Percentiles rank a stretch among this genome's conserved stretches.
These are phyloP conservation scores for Aquatica leii DNA, from an alignment of 2,888 invertebrate genomes.

Conservation along the genomic window DNA sequence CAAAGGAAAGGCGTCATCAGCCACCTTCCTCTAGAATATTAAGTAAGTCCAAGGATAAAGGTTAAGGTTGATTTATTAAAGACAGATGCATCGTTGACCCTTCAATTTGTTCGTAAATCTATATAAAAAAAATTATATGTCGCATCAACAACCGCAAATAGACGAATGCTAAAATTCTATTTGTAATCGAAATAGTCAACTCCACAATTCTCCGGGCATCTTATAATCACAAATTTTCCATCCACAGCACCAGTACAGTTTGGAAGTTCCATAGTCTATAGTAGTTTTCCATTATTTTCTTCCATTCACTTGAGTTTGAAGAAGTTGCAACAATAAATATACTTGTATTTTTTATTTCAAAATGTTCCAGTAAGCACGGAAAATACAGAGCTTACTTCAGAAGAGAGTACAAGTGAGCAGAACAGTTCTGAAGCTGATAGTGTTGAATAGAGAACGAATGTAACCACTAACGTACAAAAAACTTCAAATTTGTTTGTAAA, in stretches of 20 bases:
- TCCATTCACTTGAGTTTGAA: constrained; percentile 5
- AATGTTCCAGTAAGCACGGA: neutral
- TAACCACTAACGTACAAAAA: neutral
- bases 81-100: neutral
- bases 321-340: neutral
- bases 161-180: neutral
- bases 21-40: neutral
- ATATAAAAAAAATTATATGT: constrained; percentile 1
- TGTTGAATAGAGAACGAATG: neutral
- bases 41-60: neutral
- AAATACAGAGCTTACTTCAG: neutral
- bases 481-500: neutral
- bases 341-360: neutral
- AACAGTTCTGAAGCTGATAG: neutral
- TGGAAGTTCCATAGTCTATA: neutral
- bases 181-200: constrained; percentile 9
- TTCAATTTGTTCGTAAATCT: neutral
- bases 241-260: neutral
- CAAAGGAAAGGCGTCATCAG: neutral
- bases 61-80: neutral
- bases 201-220: constrained; percentile 3
- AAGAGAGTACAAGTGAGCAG: neutral
- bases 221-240: constrained; percentile 7
- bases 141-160: constrained; percentile 6
- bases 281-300: neutral